A percentile compares a stretch with the other conserved stretches of the same genome.
Evolutionary conservation across 2,113 vertebrate genomes (phyloP).

Genomic region (Struthio camelus): DNA sequence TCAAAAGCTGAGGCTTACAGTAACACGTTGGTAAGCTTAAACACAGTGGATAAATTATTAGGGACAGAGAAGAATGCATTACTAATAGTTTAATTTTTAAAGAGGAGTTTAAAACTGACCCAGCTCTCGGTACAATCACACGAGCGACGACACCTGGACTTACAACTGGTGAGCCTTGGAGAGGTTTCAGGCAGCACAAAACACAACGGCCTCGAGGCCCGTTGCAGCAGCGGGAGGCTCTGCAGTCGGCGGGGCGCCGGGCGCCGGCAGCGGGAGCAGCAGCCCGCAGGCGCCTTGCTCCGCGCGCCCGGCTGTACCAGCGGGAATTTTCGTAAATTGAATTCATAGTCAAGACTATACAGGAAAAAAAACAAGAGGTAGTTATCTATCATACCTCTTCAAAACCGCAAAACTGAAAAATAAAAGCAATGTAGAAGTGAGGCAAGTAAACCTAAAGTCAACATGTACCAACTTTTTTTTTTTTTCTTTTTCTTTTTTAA

Average conservation of each 20-base stretch:
- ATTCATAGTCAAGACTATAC: constrained; percentile 29
- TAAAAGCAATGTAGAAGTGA: constrained; percentile 50
- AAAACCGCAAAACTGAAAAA: constrained; percentile 41
- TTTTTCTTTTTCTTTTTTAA: not conserved
- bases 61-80: not conserved
- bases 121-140: no score
- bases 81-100: no score
- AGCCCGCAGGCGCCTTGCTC: not conserved
- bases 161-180: no score
- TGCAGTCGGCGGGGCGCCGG: no score
- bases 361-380: constrained; percentile 72
- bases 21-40: not conserved
- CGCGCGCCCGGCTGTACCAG: constrained; percentile 36
- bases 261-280: not conserved
- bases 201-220: no score
- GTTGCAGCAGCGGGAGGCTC: no score
- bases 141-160: no score
- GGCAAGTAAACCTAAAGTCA: constrained; percentile 57
- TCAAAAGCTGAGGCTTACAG: not conserved
- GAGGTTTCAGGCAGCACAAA: no score
- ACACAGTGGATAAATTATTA: not conserved
- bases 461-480: constrained; percentile 13
- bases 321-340: constrained; percentile 49
- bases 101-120: no score
- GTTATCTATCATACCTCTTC: constrained; percentile 59